Percentiles rank a stretch among this genome's conserved stretches.
Conservation (phyloP, 2,797 vertebrate genomes). For the Borostomias antarcticus region DNA sequence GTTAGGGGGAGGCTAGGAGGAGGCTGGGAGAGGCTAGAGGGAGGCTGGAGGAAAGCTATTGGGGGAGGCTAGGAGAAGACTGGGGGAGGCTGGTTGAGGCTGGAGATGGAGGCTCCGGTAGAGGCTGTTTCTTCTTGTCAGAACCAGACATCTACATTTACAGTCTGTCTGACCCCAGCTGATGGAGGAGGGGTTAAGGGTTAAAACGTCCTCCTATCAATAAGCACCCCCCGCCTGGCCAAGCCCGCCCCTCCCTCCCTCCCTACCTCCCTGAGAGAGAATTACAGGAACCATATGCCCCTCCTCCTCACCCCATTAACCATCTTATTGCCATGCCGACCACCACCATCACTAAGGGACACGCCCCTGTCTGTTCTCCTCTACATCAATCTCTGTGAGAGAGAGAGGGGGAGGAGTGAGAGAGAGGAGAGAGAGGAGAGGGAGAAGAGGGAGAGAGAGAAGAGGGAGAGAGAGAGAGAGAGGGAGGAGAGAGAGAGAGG, state of each 20-base stretch:
- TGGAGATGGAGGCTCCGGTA: too few species aligned
- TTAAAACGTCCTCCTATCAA: neutral
- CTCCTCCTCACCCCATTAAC: conserved; percentile 24
- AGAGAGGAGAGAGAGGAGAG: neutral
- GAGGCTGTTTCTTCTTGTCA: too few species aligned
- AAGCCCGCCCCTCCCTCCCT: neutral
- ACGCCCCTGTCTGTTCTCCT: conserved; percentile 15
- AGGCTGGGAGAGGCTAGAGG: too few species aligned
- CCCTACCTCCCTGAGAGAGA: conserved; percentile 1
- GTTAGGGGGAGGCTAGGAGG: too few species aligned
- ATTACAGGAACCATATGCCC: conserved; percentile 3
- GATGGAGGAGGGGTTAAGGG: neutral
- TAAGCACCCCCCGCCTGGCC: too few species aligned
- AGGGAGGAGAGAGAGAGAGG: neutral
- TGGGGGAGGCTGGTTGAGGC: too few species aligned
- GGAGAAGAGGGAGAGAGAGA: neutral
- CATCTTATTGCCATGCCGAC: neutral
- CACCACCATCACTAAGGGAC: conserved; percentile 5
- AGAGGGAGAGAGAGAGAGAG: neutral
- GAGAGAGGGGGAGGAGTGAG: neutral
- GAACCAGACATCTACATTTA: too few species aligned
- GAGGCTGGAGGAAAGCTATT: too few species aligned
- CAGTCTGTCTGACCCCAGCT: neutral
- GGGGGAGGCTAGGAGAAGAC: conserved; percentile 5
- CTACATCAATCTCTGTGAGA: neutral